phyloP scores from a whole-genome alignment of 2,113 vertebrate species.

The Burhinus oedicnemus region DNA sequence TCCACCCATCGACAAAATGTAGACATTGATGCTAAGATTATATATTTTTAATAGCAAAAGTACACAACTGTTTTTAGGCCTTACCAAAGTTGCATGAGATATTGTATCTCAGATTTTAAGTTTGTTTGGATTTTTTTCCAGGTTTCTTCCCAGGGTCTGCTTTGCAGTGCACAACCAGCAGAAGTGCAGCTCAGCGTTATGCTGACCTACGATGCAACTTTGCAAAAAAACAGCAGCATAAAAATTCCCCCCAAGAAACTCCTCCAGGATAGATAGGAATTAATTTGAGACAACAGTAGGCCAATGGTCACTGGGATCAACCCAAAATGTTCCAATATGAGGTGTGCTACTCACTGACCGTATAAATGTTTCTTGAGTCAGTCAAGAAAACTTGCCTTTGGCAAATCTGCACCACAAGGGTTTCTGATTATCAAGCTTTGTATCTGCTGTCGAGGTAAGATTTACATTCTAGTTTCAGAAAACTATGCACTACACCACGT shows the following conservation, averaged over 20 bases:
- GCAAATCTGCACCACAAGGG: neutral
- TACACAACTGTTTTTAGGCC: neutral
- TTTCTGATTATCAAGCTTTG: neutral
- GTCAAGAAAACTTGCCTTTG: neutral
- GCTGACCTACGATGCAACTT: neutral
- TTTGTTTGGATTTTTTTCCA: neutral
- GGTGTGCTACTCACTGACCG: neutral
- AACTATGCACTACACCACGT: neutral
- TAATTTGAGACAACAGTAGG: neutral
- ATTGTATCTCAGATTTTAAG: neutral
- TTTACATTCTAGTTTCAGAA: neutral
- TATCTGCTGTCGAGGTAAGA: neutral
- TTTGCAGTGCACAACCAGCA: neutral
- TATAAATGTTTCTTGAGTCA: neutral
- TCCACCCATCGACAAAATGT: rapidly evolving
- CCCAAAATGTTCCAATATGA: neutral
- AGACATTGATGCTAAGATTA: rapidly evolving
- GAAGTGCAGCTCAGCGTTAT: too few species aligned
- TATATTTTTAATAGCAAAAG: neutral
- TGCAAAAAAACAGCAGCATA: neutral
- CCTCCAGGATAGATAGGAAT: neutral
- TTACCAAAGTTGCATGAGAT: neutral
- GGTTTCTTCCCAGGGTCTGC: too few species aligned
- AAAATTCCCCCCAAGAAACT: neutral
- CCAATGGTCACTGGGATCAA: neutral